Evolutionary conservation across 2,888 invertebrate genomes (phyloP).

Genomic region (Drosophila nr. medialis): DNA sequence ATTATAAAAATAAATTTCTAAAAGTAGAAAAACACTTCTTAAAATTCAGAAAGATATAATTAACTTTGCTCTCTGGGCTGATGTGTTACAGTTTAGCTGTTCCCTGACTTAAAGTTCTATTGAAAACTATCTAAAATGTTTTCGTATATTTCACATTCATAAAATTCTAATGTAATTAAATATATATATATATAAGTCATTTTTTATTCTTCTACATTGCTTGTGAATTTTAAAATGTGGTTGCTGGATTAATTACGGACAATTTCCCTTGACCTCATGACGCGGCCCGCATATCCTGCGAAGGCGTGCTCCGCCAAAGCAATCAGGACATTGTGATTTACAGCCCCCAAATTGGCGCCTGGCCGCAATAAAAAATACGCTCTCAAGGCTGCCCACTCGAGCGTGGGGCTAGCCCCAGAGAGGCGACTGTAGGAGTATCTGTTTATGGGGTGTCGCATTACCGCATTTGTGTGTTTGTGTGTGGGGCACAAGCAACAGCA

Average conservation of each 20-base stretch:
- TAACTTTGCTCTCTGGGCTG: not conserved
- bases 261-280: conserved; percentile 1
- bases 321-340: conserved; percentile 48
- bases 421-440: not conserved
- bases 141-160: not conserved
- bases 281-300: not conserved
- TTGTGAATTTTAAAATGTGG: not conserved
- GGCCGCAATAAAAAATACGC: conserved; percentile 34
- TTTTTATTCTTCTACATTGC: not conserved
- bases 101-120: not conserved
- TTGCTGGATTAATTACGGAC: not conserved
- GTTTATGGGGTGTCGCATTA: conserved; percentile 38
- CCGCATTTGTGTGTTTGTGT: conserved; percentile 57
- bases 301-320: conserved; percentile 12
- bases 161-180: not conserved
- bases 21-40: not conserved
- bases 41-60: too few relatives aligned
- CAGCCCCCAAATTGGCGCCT: conserved; percentile 59
- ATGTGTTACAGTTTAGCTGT: not conserved
- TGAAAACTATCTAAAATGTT: not conserved
- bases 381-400: conserved; percentile 13
- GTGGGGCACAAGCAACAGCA: not conserved
- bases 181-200: not conserved
- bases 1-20: not conserved
- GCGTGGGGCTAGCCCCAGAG: not conserved